Percentiles rank a stretch among this genome's conserved stretches.
Evolutionary conservation across 2,888 invertebrate genomes (phyloP).

Genomic region (Bombylius major): DNA sequence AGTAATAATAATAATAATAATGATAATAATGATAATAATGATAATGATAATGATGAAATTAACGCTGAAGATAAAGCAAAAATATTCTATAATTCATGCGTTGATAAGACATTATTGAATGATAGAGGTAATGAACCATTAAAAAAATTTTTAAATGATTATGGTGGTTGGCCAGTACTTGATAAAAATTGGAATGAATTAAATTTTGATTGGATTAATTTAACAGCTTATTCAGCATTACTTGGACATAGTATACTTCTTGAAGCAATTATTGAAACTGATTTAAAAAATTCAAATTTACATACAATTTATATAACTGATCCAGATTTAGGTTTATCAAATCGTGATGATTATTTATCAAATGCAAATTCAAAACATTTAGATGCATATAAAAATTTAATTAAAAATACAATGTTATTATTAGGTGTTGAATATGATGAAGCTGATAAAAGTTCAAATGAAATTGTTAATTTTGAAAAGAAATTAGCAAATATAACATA

Average conservation of each 20-base stretch:
- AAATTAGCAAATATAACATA: not conserved
- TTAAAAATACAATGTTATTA: not conserved
- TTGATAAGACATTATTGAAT: not conserved
- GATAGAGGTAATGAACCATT: not conserved
- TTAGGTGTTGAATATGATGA: not conserved
- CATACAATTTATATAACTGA: constrained; percentile 1
- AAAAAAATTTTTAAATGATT: not conserved
- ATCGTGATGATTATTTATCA: not conserved
- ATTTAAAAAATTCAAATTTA: not conserved
- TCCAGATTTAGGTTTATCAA: not conserved
- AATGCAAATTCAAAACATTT: not conserved
- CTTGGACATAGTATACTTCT: not conserved
- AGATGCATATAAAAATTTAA: not conserved
- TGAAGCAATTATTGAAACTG: not conserved
- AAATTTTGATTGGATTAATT: not conserved
- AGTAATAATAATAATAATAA: not conserved
- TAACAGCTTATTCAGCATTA: not conserved
- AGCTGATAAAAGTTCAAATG: not conserved
- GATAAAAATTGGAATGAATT: not conserved
- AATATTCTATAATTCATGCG: not conserved
- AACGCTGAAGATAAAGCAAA: not conserved
- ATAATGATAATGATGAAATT: not conserved
- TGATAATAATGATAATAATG: not conserved
- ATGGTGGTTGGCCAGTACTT: not conserved
- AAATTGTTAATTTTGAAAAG: constrained; percentile 2